Percentiles rank a stretch among this genome's conserved stretches.
Evolutionary conservation across 2,888 invertebrate species (phyloP).

Genomic region (Oligia strigilis): DNA sequence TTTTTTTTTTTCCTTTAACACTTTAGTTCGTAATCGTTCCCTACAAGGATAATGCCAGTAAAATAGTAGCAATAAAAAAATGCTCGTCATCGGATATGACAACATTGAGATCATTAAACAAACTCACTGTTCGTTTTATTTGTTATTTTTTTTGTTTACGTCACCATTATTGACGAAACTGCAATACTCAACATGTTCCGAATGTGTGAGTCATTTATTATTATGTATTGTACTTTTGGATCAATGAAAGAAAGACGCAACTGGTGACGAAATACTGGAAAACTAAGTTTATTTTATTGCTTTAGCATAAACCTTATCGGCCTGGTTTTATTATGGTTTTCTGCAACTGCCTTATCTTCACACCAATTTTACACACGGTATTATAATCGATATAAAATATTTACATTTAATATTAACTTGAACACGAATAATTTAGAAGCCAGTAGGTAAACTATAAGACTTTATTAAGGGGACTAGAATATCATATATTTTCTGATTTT

Average conservation of each 20-base stretch:
- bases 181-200: constrained; percentile 1
- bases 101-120: constrained; percentile 37
- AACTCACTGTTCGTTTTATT: constrained; percentile 15
- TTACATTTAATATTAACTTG: constrained; percentile 2
- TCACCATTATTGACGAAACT: constrained; percentile 33
- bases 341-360: constrained; percentile 38
- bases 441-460: neutral
- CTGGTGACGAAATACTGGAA: neutral
- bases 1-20: too few species aligned
- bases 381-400: neutral
- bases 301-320: constrained; percentile 21
- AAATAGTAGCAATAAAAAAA: neutral
- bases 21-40: neutral
- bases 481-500: too few species aligned
- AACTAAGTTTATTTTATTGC: neutral
- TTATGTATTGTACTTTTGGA: neutral
- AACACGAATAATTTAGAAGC: neutral
- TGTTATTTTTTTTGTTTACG: constrained; percentile 26
- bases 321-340: constrained; percentile 1
- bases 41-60: constrained; percentile 8
- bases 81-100: constrained; percentile 17
- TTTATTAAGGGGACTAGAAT: too few species aligned
- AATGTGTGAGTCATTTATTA: constrained; percentile 25
- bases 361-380: constrained; percentile 29
- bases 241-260: neutral